Evolutionary conservation across 2,888 invertebrate genomes (phyloP).

Genomic region (Unio pictorum): DNA sequence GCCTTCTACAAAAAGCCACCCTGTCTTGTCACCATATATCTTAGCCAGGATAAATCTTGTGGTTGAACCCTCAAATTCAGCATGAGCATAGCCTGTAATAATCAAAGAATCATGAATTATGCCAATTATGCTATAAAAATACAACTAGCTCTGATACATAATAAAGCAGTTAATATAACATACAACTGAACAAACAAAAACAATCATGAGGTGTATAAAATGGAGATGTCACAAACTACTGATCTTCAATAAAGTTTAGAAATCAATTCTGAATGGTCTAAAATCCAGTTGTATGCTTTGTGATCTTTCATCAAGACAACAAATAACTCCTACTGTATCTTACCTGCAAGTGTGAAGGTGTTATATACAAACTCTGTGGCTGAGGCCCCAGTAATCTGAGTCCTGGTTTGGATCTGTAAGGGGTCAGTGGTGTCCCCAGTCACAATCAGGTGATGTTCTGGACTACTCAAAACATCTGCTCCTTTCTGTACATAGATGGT

Average conservation of each 20-base stretch:
- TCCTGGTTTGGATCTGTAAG: slow-evolving; percentile 42
- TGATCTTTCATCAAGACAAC: no score
- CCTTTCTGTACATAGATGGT: slow-evolving; percentile 48
- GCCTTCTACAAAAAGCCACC: slow-evolving; percentile 39
- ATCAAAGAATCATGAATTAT: not conserved
- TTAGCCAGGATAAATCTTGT: slow-evolving; percentile 34
- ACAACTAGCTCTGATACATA: no score
- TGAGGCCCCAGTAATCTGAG: slow-evolving; percentile 37
- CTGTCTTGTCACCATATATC: slow-evolving; percentile 49
- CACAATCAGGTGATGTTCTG: slow-evolving; percentile 29
- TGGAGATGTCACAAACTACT: no score
- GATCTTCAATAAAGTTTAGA: no score
- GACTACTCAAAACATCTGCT: slow-evolving; percentile 16
- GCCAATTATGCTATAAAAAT: no score
- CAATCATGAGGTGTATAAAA: no score
- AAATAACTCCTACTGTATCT: not conserved
- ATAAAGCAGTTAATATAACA: no score
- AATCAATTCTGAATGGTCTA: no score
- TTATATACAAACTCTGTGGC: slow-evolving; percentile 38
- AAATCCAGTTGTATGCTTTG: no score
- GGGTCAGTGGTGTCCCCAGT: slow-evolving; percentile 35
- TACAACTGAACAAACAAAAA: no score
- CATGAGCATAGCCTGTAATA: slow-evolving; percentile 45
- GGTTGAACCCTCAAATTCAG: slow-evolving; percentile 24
- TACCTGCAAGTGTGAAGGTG: slow-evolving; percentile 40